Percentiles rank a stretch among this genome's conserved stretches.
Conservation (phyloP, 2,797 vertebrate species). For the Gymnopithys bicolor region DNA sequence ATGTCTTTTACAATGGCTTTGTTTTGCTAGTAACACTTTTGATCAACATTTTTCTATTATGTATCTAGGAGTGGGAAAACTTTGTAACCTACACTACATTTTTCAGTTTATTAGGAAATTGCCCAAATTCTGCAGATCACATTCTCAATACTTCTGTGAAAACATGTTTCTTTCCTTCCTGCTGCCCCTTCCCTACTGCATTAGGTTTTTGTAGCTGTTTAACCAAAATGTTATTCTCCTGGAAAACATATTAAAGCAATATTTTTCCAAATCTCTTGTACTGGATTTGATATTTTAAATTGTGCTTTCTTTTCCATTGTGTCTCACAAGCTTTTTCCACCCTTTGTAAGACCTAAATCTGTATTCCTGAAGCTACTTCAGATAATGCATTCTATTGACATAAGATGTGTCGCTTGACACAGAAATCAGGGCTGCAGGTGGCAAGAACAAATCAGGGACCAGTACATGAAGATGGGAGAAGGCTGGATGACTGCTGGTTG, state of each 20-base stretch:
- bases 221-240: neutral
- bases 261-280: neutral
- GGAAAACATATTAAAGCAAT: neutral
- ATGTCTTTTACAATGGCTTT: neutral
- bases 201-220: neutral
- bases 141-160: neutral
- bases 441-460: neutral
- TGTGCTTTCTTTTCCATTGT: neutral
- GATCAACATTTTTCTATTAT: neutral
- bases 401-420: neutral
- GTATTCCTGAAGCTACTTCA: neutral
- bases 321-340: neutral
- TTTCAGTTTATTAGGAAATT: neutral
- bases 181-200: neutral
- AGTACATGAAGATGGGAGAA: neutral
- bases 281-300: neutral
- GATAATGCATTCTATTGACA: neutral
- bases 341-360: neutral
- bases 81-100: neutral
- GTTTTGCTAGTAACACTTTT: neutral
- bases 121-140: neutral
- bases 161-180: neutral
- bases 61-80: neutral
- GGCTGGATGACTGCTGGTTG: neutral
- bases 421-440: neutral